These are phyloP conservation scores for Machimus rusticus DNA, from an alignment of 2,888 invertebrate species.

Conservation along the genomic window DNA sequence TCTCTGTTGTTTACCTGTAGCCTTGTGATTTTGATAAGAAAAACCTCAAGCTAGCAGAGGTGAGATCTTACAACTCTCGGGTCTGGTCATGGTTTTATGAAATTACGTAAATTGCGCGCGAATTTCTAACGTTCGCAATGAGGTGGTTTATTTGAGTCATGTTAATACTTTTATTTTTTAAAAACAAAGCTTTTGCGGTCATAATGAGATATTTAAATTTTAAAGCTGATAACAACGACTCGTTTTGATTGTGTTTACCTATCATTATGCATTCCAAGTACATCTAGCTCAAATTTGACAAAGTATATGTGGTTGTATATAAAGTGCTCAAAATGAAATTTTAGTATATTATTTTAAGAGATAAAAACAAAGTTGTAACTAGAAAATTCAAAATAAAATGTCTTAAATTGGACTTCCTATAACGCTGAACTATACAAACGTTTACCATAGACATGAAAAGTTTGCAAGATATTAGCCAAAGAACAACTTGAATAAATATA, in stretches of 20 bases:
- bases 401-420: too few species aligned
- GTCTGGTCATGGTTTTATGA: background rate
- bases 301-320: background rate
- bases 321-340: too few species aligned
- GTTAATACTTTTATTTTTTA: background rate
- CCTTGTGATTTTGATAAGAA: slow-evolving; percentile 1
- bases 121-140: background rate
- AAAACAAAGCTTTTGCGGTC: background rate
- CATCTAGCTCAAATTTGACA: background rate
- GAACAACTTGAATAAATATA: too few species aligned
- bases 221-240: background rate
- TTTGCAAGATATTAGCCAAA: too few species aligned
- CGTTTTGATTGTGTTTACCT: background rate
- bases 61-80: background rate
- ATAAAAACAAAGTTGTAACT: too few species aligned
- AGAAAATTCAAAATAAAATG: too few species aligned
- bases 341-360: too few species aligned
- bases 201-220: background rate
- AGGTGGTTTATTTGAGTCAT: background rate
- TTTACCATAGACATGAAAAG: too few species aligned
- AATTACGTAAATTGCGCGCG: background rate
- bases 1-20: background rate
- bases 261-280: background rate
- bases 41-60: background rate
- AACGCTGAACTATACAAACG: too few species aligned